Percentiles rank a stretch among this genome's conserved stretches.
phyloP scores from a whole-genome alignment of 2,888 invertebrate species.

The Diloba caeruleocephala region DNA sequence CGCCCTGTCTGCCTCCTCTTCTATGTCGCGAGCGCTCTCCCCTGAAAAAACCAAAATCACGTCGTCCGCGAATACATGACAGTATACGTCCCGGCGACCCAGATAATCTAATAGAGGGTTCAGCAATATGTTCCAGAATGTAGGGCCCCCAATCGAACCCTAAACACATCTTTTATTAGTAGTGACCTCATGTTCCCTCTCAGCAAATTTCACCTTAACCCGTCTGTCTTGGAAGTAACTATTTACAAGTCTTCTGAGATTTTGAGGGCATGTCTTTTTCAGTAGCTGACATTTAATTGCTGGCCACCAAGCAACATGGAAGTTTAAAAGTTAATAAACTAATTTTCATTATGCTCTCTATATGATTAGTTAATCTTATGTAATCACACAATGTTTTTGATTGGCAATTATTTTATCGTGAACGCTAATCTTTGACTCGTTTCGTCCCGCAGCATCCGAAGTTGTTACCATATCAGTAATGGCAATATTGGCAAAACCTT shows the following conservation, averaged over 20 bases:
- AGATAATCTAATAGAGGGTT: not conserved
- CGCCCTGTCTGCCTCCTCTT: not conserved
- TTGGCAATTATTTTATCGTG: too few species aligned
- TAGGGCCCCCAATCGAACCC: not conserved
- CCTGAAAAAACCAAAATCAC: not conserved
- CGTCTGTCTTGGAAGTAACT: not conserved
- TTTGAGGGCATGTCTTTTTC: not conserved
- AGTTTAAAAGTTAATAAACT: too few species aligned
- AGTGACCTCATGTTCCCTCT: not conserved
- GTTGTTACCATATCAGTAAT: too few species aligned
- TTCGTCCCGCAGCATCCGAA: too few species aligned
- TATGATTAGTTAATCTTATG: too few species aligned
- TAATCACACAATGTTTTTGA: too few species aligned
- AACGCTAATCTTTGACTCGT: too few species aligned
- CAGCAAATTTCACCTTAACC: not conserved
- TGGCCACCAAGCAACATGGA: not conserved
- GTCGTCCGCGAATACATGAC: not conserved
- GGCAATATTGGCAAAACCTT: too few species aligned
- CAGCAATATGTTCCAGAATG: not conserved
- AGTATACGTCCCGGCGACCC: not conserved
- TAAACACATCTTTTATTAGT: not conserved
- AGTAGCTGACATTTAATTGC: not conserved
- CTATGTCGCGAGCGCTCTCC: not conserved
- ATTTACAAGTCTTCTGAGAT: not conserved
- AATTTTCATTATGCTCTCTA: too few species aligned